Evolutionary conservation across 2,797 vertebrate species (phyloP).

Genomic region (Antrozous pallidus): DNA sequence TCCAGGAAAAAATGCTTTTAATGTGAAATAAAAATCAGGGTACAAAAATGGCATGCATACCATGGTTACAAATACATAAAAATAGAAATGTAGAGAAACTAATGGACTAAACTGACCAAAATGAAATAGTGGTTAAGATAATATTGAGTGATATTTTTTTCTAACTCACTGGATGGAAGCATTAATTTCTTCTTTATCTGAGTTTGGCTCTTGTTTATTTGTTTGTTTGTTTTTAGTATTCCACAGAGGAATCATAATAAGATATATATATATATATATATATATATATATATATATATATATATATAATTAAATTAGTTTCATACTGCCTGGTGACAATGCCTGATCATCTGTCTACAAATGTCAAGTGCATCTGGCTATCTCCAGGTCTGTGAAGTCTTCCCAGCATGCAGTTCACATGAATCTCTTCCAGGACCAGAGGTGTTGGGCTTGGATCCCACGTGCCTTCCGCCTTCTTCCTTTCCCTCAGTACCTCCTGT

Average conservation of each 20-base stretch:
- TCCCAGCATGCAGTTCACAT: neutral
- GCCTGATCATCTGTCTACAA: neutral
- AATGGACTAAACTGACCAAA: conserved; percentile 11
- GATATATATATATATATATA: too few species aligned
- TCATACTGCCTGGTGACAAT: neutral
- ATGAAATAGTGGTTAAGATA: neutral
- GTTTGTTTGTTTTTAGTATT: neutral
- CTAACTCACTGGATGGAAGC: neutral
- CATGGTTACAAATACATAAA: neutral
- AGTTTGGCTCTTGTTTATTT: neutral
- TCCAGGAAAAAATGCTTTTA: neutral
- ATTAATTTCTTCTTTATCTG: neutral
- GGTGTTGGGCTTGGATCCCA: neutral
- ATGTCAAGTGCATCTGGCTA: neutral
- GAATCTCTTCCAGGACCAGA: neutral
- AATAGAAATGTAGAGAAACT: neutral
- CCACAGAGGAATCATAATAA: neutral
- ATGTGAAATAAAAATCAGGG: neutral
- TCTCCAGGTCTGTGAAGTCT: neutral
- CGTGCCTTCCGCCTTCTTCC: neutral
- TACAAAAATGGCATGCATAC: neutral
- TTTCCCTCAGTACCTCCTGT: neutral
- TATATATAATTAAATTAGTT: neutral
- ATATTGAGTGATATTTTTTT: neutral
- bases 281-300: too few species aligned